Evolutionary conservation across 2,888 invertebrate genomes (phyloP), one percentile per base, ranked within the genome.

Genomic region (Drosophila eohydei): DNA sequence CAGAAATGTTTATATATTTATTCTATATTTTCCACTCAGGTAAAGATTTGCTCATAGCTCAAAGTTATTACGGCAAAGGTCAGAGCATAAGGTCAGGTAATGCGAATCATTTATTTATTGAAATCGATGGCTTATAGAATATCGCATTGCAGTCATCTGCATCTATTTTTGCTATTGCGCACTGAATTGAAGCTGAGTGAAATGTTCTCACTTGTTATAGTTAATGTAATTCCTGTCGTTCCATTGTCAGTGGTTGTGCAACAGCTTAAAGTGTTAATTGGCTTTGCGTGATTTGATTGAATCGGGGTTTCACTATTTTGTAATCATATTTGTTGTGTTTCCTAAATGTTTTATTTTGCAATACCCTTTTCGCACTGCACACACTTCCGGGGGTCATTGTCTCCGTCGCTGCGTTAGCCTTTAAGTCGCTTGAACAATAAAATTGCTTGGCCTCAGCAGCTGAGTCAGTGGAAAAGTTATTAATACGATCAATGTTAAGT

Each of bases 241-340:
- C 30, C 16, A 16, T 40, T 43, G 32, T 43, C 43, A 16, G n/a
- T 12, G 32, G 38, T 16, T 58, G 36, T 12, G 46, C 46, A 58
- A 58, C 28, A 46, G 36, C 28, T 66, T 40, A 9, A 61, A 12
- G 40, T 61, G 52, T 48, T 48, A 30, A 61, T 70, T 71, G 48
- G 46, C 36, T 50, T 61, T 43, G 36, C 38, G 71, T 71, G 52
- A 48, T 54, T 70, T 43, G 38, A 71, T 50, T 55, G 16, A n/a
- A 54, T 38, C 43, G 38, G 41, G 16, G 38, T 34, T 14, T 11
- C 26, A 30, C 26, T 11, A 46, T 41, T 41, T 60, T 46, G 14
- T 52, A 69, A 54, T 36, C 64, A 26, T 32, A 12, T 54, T 38
- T 46, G 4, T 14, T 16, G 36, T 26, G 38, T 38, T 26, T 44